Base-by-base conservation (phyloP, 2,113 vertebrate genomes). In the Erpornis zantholeuca region DNA sequence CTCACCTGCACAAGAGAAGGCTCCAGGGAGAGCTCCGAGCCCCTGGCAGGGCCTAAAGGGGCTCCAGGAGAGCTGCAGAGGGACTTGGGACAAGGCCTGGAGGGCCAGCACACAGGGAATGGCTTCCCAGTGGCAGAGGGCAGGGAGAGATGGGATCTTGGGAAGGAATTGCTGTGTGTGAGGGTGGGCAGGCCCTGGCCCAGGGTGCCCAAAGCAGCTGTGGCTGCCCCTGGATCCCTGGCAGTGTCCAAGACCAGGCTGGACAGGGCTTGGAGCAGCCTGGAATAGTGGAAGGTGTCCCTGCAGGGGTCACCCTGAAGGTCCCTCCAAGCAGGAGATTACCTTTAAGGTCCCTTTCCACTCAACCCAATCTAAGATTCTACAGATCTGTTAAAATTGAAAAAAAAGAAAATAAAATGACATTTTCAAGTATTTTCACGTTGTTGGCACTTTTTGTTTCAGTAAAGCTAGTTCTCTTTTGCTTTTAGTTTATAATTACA, bases 231-330 rank as follows among this genome's bases (percentile, higher is more conserved):
- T 82, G 66, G 10, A 64, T 64, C 75, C 75, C 49, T 80, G 49
- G 40, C 0, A 80, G 35, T 42, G 57, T 0, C 7, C 29, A 2
- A 25, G 65, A 14, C 9, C 25, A 31, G 65, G 35, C 0, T 79
- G 75, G 56, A 70, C 0, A 0, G n/a, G 29, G n/a, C 9, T 38
- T 8, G 49, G 21, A 35, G 9, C 35, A 8, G 0, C 50, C 21
- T 50, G 50, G 42, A 11, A 11, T 0, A 10, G 6, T 57, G 59
- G 12, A 1, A 65, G 3, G 0, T 36, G 36, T 36, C 31, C 18
- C 50, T 38, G 54, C n/a, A n/a, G n/a, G n/a, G n/a, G n/a, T n/a
- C n/a, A n/a, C n/a, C n/a, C n/a, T n/a, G n/a, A n/a, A n/a, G n/a
- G n/a, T n/a, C n/a, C n/a, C n/a, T n/a, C n/a, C n/a, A n/a, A n/a